Evolutionary conservation across 2,113 vertebrate species (phyloP), one percentile per base, ranked within the genome.

Genomic region (Carassius gibelio): DNA sequence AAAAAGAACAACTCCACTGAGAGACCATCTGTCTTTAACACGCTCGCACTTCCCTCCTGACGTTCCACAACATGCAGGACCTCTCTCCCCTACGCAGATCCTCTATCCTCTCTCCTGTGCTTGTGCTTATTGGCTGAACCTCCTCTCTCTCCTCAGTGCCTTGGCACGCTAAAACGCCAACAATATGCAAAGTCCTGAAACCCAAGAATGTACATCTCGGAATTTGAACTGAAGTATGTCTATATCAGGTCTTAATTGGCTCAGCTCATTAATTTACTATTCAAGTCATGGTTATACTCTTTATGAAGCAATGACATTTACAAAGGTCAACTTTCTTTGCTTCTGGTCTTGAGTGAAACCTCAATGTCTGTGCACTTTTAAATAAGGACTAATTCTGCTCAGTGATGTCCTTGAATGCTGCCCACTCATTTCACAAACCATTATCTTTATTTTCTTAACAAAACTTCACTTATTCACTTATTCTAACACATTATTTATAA

Each of bases 1-100:
- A 88, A 89, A 90, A 91, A 78, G 93, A 93, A 94, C 93, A 93
- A 93, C 92, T 93, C 93, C 91, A 90, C 94, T 94, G 94, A 91
- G 94, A 93, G 91, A 90, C 94, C 94, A 95, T 95, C 94, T 95
- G 94, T 92, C 92, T 92, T 89, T 86, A 90, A 92, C 92, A 92
- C 87, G 21, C 79, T 84, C 45, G 81, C 86, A 57, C 87, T 82
- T 83, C 72, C 90, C 89, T 87, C 87, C 85, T 77, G 86, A 83
- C 69, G 50, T 64, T 75, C 85, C 88, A 87, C 87, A 85, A 88
- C 88, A 91, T 88, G 42, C 88, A 87, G 80, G 64, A 34, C 74
- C 74, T 61, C 83, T 48, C 82, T 4, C 62, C 26, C 50, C 66
- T 19, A 55, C 72, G 66, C 84, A 88, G 38, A 75, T 34, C 57